Evolutionary conservation across 2,888 invertebrate genomes (phyloP), one percentile per base, ranked within the genome.

Genomic region (Lobophora halterata): DNA sequence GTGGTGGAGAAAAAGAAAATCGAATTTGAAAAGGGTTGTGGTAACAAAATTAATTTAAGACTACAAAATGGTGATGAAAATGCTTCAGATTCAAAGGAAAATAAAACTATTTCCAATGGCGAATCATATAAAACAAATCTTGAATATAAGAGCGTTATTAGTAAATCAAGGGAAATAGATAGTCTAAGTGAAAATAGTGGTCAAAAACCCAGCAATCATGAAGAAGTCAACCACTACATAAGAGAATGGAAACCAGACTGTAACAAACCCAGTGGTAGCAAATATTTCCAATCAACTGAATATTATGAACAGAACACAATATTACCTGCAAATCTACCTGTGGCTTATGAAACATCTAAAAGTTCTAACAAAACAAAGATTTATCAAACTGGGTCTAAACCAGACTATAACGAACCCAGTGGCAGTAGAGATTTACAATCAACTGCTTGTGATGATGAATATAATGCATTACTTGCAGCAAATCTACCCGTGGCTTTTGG

Each of bases 401-500:
- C 26, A 21, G 27, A 28, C 6, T 13, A 11, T 6, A 29, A 31
- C 27, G 8, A 25, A 5, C 7, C n/a, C n/a, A 25, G 12, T 12
- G 5, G 11, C n/a, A 24, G 14, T 16, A 16, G 5, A 17, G 17
- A 32, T 5, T 9, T 12, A 7, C 3, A 19, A 10, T 12, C 30
- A 25, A 26, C 28, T 10, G 21, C 13, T 29, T 9, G 7, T 7
- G 32, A 47, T 40, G 12, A 39, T 5, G 19, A 21, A 20, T 12
- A 27, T 16, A 24, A 32, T 28, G 19, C 28, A 16, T 32, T 41
- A 31, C 30, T 41, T 31, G 35, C 36, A 19, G 31, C 27, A 16
- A 42, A 36, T 23, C 28, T 42, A 2, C 42, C 42, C 5, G 21
- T 28, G 17, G 40, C 46, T 26, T 49, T 51, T 44, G 48, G 51